These are phyloP conservation scores for Tauraco erythrolophus DNA, from an alignment of 2,113 vertebrate genomes.

Conservation along the genomic window DNA sequence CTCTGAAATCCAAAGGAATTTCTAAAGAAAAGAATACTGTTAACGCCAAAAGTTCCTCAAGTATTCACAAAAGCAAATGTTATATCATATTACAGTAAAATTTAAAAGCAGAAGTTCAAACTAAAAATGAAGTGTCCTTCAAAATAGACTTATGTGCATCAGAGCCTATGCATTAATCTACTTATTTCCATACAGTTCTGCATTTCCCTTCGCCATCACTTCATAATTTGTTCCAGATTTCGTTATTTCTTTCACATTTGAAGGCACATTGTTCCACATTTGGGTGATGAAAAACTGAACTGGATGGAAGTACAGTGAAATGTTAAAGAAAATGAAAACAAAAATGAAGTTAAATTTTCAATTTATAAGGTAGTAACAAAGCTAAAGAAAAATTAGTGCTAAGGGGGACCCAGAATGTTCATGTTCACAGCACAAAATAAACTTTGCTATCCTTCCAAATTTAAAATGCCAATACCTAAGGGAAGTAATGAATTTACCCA, in stretches of 20 bases:
- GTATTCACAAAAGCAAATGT: slow-evolving; percentile 36
- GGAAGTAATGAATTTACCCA: background rate
- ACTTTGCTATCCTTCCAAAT: background rate
- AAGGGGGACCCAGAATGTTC: background rate
- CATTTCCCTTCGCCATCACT: slow-evolving; percentile 51
- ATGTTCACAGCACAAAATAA: background rate
- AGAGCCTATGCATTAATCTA: slow-evolving; percentile 38
- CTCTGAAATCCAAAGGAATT: slow-evolving; percentile 63
- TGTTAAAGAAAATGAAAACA: slow-evolving; percentile 38
- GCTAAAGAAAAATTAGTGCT: background rate
- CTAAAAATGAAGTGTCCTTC: slow-evolving; percentile 61
- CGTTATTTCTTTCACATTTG: slow-evolving; percentile 55
- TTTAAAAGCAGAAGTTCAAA: slow-evolving; percentile 64
- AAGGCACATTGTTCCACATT: slow-evolving; percentile 37
- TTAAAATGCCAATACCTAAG: background rate
- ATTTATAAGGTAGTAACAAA: background rate
- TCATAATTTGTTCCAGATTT: slow-evolving; percentile 77
- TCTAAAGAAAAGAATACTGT: slow-evolving; percentile 58
- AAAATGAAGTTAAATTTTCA: background rate
- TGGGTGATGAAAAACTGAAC: slow-evolving; percentile 55
- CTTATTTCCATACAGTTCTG: slow-evolving; percentile 58
- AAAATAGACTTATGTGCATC: slow-evolving; percentile 31
- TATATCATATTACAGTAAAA: slow-evolving; percentile 57
- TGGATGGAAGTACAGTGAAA: slow-evolving; percentile 19
- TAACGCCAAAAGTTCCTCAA: slow-evolving; percentile 60